Conservation (phyloP, 2,113 vertebrate genomes). For the Ginglymostoma cirratum region DNA sequence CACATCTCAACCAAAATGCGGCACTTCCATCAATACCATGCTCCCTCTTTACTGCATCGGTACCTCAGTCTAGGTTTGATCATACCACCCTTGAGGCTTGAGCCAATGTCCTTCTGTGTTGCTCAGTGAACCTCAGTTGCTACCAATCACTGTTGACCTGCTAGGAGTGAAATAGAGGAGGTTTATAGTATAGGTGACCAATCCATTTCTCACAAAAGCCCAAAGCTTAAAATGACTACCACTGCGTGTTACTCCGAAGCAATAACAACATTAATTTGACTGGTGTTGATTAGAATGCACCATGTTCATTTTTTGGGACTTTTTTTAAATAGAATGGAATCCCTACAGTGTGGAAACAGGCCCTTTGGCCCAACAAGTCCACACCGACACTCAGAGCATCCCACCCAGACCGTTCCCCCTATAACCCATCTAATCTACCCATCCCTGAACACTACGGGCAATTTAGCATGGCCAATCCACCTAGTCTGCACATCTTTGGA, state of each 20-base stretch:
- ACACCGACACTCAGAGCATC: no score
- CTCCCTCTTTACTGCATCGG: background rate
- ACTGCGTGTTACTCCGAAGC: background rate
- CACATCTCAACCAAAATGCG: background rate
- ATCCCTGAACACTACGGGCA: no score
- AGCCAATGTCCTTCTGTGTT: background rate
- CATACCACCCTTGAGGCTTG: background rate
- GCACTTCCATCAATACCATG: background rate
- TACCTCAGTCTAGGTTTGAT: background rate
- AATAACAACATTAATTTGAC: background rate
- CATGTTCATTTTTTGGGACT: background rate
- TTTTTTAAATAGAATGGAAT: no score
- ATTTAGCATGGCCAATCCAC: no score
- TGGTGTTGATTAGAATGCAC: background rate
- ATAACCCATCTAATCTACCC: no score
- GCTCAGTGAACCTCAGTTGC: no score
- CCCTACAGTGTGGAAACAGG: no score
- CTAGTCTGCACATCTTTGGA: no score
- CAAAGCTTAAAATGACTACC: background rate
- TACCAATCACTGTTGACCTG: background rate
- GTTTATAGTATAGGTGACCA: background rate
- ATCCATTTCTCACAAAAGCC: no score
- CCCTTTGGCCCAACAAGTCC: no score
- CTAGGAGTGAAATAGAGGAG: background rate
- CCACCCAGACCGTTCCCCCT: no score